Evolutionary conservation across 1,140 invertebrate genomes (phyloP).

Genomic region (Drosophila quadrilineata): DNA sequence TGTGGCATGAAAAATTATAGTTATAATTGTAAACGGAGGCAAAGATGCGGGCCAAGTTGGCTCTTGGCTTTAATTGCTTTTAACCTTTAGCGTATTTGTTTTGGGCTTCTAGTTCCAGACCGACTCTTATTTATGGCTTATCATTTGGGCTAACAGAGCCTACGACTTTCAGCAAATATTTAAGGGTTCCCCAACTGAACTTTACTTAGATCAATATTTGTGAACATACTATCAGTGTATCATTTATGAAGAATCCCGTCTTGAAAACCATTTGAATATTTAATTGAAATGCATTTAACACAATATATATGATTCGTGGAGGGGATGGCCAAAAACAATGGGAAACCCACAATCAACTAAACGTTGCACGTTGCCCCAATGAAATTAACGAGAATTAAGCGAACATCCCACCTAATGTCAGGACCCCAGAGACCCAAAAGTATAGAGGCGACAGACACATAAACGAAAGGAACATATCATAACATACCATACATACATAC

Average conservation of each 20-base stretch:
- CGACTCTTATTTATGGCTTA: conserved; percentile 54
- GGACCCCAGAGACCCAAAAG: conserved; percentile 27
- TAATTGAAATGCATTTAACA: conserved; percentile 38
- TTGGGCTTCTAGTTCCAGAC: conserved; percentile 25
- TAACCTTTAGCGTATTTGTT: conserved; percentile 48
- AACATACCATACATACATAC: too few relatives aligned
- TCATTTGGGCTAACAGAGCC: too few relatives aligned
- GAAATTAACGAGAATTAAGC: conserved; percentile 78
- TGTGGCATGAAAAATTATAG: conserved; percentile 64
- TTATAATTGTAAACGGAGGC: conserved; percentile 62
- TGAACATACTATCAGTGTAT: too few relatives aligned
- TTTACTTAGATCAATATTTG: too few relatives aligned
- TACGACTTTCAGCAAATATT: conserved; percentile 5
- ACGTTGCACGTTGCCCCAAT: conserved; percentile 61
- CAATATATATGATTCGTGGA: conserved; percentile 66
- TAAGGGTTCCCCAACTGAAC: too few relatives aligned
- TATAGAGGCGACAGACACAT: background rate
- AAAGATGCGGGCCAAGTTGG: conserved; percentile 8
- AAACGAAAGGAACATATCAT: too few relatives aligned
- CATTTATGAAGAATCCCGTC: too few relatives aligned
- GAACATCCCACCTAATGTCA: conserved; percentile 62
- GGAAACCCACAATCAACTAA: conserved; percentile 75
- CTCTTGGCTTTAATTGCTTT: conserved; percentile 62
- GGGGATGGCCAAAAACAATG: background rate
- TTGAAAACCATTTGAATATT: too few relatives aligned